Base-by-base conservation (phyloP, 2,888 invertebrate genomes). In the Aproaerema taeniolella region DNA sequence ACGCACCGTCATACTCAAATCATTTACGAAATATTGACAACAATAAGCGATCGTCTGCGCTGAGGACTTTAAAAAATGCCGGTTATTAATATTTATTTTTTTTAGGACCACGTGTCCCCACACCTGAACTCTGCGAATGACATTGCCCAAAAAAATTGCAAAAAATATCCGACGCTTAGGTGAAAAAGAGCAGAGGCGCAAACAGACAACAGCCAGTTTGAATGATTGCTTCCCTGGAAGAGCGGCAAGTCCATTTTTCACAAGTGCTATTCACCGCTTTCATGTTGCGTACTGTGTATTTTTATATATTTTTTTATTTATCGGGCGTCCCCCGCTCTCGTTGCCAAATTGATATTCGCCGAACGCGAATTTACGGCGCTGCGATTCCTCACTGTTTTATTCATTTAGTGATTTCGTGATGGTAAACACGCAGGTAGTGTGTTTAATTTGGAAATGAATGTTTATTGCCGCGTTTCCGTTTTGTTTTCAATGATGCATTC, bases 231-330 rank as follows among this genome's bases (percentile, higher is more conserved):
- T 85, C 83, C 73, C 85, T 76, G 81, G 76, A 83, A 85, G 83
- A 82, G 85, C 79, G 83, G 81, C 79, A 78, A 83, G 86, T 86
- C 86, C 86, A 86, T 86, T 86, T 86, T 86, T 86, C 86, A 86
- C 83, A 79, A 86, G 86, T 86, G 86, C 83, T 83, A 86, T 86
- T 86, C 83, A 76, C 76, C 72, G 83, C 81, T 80, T 83, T 79
- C 79, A 79, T 75, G 76, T 76, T 76, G 67, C 72, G 77, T 75
- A 73, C 78, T 72, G 69, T 78, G 69, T 83, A 76, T 81, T 74
- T 76, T 76, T 77, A 74, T 78, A 72, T 76, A 78, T 80, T 34
- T 75, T 69, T 80, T 83, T 82, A 78, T 83, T 82, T 83, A 81
- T 80, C 77, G 74, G 55, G 54, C 65, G 57, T 63, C 66, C 52